phyloP scores from a whole-genome alignment of 2,888 invertebrate species.

The Hirtodrosophila duncani region DNA sequence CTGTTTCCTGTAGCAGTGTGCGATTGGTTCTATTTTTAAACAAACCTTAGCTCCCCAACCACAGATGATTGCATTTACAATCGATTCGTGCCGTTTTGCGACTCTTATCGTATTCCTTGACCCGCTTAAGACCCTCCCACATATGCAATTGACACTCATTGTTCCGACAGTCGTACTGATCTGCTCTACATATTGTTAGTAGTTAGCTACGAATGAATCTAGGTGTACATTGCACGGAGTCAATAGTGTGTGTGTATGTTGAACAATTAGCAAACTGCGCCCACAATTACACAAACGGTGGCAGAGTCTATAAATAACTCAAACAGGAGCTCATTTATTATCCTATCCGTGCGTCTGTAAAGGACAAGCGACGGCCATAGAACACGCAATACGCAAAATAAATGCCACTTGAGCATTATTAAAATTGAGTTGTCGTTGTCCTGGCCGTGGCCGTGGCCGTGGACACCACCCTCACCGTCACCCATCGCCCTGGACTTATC shows the following conservation, averaged over 20 bases:
- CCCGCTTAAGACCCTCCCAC: no score
- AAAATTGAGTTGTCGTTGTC: conserved; percentile 54
- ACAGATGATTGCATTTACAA: conserved; percentile 23
- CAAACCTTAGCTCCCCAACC: no score
- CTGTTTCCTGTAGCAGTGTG: conserved; percentile 6
- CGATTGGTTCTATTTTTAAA: conserved; percentile 39
- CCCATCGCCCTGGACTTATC: conserved; percentile 36
- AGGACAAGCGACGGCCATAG: conserved; percentile 22
- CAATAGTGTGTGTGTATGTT: background rate
- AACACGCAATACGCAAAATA: conserved; percentile 18
- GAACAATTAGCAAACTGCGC: conserved; percentile 19
- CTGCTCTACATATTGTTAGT: conserved; percentile 26
- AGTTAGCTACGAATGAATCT: no score
- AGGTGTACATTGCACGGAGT: no score
- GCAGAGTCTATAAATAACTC: conserved; percentile 22
- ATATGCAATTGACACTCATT: conserved; percentile 1
- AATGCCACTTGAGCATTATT: conserved; percentile 51
- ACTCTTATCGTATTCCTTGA: conserved; percentile 13
- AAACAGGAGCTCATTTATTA: conserved; percentile 48
- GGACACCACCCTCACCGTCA: no score
- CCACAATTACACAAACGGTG: conserved; percentile 23
- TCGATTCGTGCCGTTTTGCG: conserved; percentile 28
- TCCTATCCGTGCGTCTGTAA: conserved; percentile 26
- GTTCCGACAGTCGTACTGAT: background rate
- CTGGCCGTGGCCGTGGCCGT: conserved; percentile 6